A percentile compares a stretch with the other conserved stretches of the same genome.
phyloP scores from a whole-genome alignment of 2,888 invertebrate genomes.

The Caenorhabditis sp. region DNA sequence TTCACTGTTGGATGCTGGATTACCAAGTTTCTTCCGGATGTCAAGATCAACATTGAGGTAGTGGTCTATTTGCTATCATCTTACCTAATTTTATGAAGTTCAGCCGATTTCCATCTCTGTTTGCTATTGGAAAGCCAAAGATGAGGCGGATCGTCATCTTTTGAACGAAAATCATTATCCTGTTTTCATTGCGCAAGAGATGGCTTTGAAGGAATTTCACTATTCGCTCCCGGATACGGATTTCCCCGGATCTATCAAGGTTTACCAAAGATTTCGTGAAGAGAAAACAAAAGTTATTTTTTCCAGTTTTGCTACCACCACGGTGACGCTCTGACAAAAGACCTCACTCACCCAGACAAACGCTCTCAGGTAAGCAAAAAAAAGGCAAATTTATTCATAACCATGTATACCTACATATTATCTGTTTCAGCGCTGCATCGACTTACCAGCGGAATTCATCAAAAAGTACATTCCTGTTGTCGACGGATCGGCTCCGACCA shows the following conservation, averaged over 20 bases:
- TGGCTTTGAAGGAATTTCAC: slow-evolving; percentile 44
- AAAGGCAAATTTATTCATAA: too few relatives aligned
- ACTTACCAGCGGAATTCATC: slow-evolving; percentile 55
- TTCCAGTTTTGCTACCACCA: slow-evolving; percentile 57
- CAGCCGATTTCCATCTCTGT: slow-evolving; percentile 61
- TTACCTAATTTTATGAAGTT: background rate
- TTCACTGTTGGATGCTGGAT: slow-evolving; percentile 76
- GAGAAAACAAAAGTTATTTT: background rate
- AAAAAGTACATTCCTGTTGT: slow-evolving; percentile 55
- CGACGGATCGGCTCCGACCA: slow-evolving; percentile 44
- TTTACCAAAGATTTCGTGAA: background rate
- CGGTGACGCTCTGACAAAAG: slow-evolving; percentile 43
- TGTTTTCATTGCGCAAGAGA: slow-evolving; percentile 57
- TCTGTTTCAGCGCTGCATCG: slow-evolving; percentile 38
- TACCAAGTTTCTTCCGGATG: slow-evolving; percentile 63
- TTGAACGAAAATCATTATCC: slow-evolving; percentile 56
- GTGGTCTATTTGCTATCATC: background rate
- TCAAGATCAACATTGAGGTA: slow-evolving; percentile 64
- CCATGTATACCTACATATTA: too few relatives aligned
- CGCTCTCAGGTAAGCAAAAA: slow-evolving; percentile 15
- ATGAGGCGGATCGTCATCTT: slow-evolving; percentile 13
- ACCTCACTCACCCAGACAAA: slow-evolving; percentile 32
- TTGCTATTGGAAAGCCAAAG: slow-evolving; percentile 60
- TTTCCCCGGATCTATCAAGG: slow-evolving; percentile 61
- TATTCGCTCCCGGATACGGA: slow-evolving; percentile 59